phyloP scores from a whole-genome alignment of 2,888 invertebrate genomes.

The Melieria picta region DNA sequence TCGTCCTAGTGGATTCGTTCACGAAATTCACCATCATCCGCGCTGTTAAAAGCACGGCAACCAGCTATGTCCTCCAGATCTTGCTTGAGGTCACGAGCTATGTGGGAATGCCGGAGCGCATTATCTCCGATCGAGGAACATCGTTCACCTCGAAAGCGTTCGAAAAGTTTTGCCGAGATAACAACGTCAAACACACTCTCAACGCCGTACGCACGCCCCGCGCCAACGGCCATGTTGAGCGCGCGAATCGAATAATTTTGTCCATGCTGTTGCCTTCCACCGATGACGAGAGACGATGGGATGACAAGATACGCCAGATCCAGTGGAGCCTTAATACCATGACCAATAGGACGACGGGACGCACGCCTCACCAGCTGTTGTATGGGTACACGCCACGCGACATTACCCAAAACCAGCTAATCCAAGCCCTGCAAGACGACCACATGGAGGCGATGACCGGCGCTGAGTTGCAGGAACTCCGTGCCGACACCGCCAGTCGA shows the following conservation, averaged over 20 bases:
- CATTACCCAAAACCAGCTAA: constrained; percentile 12
- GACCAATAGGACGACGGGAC: constrained; percentile 18
- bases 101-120: constrained; percentile 45
- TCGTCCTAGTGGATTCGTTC: too few relatives aligned
- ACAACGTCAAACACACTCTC: not conserved
- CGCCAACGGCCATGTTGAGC: constrained; percentile 39
- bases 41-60: constrained; percentile 2
- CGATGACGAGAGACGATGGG: constrained; percentile 24
- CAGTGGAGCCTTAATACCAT: constrained; percentile 18
- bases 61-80: not conserved
- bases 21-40: not conserved
- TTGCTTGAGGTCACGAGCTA: constrained; percentile 21
- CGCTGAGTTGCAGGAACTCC: not conserved
- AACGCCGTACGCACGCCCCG: constrained; percentile 45
- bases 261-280: constrained; percentile 22
- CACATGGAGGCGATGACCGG: not conserved
- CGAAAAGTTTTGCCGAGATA: not conserved
- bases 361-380: constrained; percentile 23
- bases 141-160: not conserved
- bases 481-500: not conserved
- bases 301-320: constrained; percentile 20
- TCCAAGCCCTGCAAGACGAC: constrained; percentile 6
- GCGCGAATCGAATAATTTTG: constrained; percentile 28
- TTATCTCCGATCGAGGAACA: constrained; percentile 43
- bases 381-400: constrained; percentile 20